A percentile compares a stretch with the other conserved stretches of the same genome.
Conservation (phyloP, 2,113 vertebrate genomes). For the Ochotona princeps region DNA sequence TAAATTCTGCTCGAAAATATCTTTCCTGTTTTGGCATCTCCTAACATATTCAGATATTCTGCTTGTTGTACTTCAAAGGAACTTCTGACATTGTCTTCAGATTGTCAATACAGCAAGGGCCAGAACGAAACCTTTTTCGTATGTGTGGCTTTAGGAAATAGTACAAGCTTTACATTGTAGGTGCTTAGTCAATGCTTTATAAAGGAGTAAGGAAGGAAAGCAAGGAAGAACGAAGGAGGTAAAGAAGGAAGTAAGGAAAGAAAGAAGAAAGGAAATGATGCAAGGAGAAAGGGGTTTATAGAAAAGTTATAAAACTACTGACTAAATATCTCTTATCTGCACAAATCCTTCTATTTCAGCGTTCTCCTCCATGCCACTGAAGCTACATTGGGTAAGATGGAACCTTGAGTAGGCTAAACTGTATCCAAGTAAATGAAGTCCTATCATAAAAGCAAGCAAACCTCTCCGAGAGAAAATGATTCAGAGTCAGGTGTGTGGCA, state of each 20-base stretch:
- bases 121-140: neutral
- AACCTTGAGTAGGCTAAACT: neutral
- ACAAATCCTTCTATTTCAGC: neutral
- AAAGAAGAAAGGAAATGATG: neutral
- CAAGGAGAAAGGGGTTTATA: neutral
- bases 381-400: neutral
- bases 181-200: neutral
- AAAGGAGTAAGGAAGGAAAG: neutral
- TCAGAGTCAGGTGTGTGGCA: neutral
- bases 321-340: neutral
- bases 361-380: neutral
- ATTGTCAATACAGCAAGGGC: neutral
- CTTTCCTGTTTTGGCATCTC: neutral
- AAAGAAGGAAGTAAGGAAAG: rapidly evolving
- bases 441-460: constrained; percentile 6
- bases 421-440: constrained; percentile 9
- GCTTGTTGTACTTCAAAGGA: neutral
- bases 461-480: constrained; percentile 1
- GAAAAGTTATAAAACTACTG: neutral
- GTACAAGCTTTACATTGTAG: neutral
- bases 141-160: neutral
- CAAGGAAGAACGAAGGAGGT: rapidly evolving
- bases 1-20: neutral
- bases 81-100: neutral
- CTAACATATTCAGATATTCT: neutral